These are phyloP conservation scores for Actinemys pallida DNA, from an alignment of 2,113 vertebrate species.

Conservation along the genomic window DNA sequence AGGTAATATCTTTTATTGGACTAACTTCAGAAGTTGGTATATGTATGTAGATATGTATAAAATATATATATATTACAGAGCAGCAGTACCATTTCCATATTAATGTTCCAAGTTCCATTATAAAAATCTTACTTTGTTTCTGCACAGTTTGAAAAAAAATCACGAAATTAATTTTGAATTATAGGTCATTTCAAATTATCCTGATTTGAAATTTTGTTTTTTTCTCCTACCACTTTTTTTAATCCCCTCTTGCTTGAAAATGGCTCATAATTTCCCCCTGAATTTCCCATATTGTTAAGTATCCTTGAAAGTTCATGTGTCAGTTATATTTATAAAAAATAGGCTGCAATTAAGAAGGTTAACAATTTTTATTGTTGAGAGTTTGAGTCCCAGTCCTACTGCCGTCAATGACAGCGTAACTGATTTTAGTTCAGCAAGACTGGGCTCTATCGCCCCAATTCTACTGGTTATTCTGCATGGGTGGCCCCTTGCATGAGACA, in stretches of 20 bases:
- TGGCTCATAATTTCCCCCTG: background rate
- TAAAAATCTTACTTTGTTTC: background rate
- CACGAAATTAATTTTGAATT: background rate
- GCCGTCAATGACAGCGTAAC: background rate
- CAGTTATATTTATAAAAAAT: background rate
- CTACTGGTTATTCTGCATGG: accelerated
- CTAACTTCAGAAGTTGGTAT: no score
- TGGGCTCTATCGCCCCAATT: background rate
- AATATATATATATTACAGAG: background rate
- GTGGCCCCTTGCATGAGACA: background rate
- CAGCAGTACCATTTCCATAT: background rate
- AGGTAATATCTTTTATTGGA: no score
- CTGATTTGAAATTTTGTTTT: background rate
- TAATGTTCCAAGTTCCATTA: background rate
- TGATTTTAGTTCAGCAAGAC: background rate
- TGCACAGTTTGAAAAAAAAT: background rate
- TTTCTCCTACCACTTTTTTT: background rate
- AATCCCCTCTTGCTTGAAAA: background rate
- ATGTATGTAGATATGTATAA: background rate
- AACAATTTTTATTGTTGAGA: background rate
- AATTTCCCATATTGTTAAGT: background rate
- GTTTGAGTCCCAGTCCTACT: background rate
- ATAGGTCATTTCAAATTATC: background rate
- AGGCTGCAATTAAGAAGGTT: background rate
- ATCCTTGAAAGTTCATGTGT: background rate